Evolutionary conservation across 2,888 invertebrate genomes (phyloP), one percentile per base, ranked within the genome.

Genomic region (Phasia obesa): DNA sequence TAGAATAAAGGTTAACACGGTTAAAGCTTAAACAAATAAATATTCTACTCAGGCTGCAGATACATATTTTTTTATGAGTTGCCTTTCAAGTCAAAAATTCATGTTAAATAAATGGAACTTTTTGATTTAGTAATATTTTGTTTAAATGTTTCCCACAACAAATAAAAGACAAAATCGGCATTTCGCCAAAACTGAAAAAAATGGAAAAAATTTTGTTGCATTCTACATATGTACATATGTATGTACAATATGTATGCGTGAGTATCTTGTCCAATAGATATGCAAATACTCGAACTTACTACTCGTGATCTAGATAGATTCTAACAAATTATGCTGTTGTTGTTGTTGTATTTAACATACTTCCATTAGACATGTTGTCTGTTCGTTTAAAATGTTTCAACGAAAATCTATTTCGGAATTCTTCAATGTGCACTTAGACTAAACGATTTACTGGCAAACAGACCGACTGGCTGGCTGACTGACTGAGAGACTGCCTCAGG

Each of bases 321-420:
- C 49, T 51, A 71, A 71, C 71, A 76, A 76, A 71, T 81, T 75
- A 69, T 81, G 70, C 64, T 78, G 71, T 59, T 71, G 64, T 73
- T 78, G 71, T 59, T 71, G 64, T 73, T 73, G 62, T 60, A 65
- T 81, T 73, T 67, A 81, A 81, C 73, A 81, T 60, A 76, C 73
- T 77, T 77, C 73, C 77, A 81, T 77, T 73, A 81, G 81, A 81
- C 81, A 81, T 55, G 65, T 81, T 81, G 81, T 81, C 81, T 81
- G 59, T 60, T 81, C 42, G 38, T 44, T 62, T 9, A 6, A 23
- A 38, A 69, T 64, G 27, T 81, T 70, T 64, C 47, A 74, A 53
- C 35, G 17, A 55, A 62, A 64, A 55, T 64, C 27, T 31, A 55
- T 49, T 73, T 71, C 60, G 67, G 67, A 77, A 77, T 62, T 77